phyloP scores from a whole-genome alignment of 2,888 invertebrate species.

The Operophtera brumata region DNA sequence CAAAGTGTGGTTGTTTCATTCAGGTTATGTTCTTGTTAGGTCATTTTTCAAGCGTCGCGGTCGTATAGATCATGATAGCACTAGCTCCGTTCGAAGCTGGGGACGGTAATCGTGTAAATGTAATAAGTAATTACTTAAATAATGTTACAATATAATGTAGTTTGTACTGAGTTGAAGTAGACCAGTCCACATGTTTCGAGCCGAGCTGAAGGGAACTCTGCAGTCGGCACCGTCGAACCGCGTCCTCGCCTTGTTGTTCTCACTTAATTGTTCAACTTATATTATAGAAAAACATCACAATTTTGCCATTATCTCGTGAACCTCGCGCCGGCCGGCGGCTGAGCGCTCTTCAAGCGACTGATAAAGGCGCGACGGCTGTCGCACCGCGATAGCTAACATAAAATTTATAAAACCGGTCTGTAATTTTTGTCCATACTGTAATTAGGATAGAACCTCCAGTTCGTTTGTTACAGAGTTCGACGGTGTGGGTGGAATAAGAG shows the following conservation, averaged over 20 bases:
- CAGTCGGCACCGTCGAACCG: conserved; percentile 34
- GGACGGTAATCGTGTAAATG: conserved; percentile 21
- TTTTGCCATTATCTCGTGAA: conserved; percentile 74
- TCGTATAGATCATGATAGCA: conserved; percentile 28
- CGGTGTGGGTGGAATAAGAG: conserved; percentile 73
- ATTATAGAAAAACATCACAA: conserved; percentile 79
- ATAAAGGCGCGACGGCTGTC: conserved; percentile 70
- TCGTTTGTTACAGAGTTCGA: conserved; percentile 72
- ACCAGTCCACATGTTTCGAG: conserved; percentile 38
- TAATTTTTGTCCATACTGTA: conserved; percentile 75
- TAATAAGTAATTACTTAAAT: conserved; percentile 17
- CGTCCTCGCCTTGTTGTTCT: conserved; percentile 10
- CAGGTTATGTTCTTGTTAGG: conserved; percentile 49
- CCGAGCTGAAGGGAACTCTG: conserved; percentile 34
- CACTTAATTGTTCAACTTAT: conserved; percentile 42
- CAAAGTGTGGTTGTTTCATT: conserved; percentile 59
- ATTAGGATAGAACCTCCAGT: conserved; percentile 68
- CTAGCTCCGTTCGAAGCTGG: conserved; percentile 22
- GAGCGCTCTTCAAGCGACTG: conserved; percentile 60
- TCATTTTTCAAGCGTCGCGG: conserved; percentile 33
- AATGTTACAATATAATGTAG: conserved; percentile 17
- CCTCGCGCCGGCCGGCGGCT: conserved; percentile 44
- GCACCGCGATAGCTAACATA: conserved; percentile 60
- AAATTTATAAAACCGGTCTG: conserved; percentile 61
- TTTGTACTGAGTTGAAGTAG: conserved; percentile 18